Evolutionary conservation across 2,113 vertebrate species (phyloP).

Genomic region (Hypanus sabinus): DNA sequence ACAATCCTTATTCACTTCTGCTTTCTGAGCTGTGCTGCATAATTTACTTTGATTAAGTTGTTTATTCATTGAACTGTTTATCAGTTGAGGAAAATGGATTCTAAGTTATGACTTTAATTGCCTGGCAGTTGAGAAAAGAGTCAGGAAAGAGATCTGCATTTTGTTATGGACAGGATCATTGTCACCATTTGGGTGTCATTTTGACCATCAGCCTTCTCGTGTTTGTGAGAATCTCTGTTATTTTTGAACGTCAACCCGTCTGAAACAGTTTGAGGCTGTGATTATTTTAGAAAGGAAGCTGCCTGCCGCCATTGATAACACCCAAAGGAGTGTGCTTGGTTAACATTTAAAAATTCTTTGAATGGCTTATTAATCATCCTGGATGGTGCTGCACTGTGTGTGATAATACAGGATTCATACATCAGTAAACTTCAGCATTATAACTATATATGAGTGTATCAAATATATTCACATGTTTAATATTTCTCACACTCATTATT

Average conservation of each 20-base stretch:
- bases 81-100: background rate
- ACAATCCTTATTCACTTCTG: background rate
- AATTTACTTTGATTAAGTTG: background rate
- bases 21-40: background rate
- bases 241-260: background rate
- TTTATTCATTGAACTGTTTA: background rate
- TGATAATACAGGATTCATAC: background rate
- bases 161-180: background rate
- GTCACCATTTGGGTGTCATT: background rate
- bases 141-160: background rate
- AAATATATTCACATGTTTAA: background rate
- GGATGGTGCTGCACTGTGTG: background rate
- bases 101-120: background rate
- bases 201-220: background rate
- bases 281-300: background rate
- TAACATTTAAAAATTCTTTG: background rate
- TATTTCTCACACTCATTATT: too few species aligned
- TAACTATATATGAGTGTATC: background rate
- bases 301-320: background rate
- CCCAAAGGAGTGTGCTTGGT: background rate
- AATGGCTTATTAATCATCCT: background rate
- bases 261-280: background rate
- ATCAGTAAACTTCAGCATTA: too few species aligned
- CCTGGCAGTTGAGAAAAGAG: background rate
- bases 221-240: background rate